phyloP scores from a whole-genome alignment of 2,888 invertebrate genomes.

The Drosophila mimetica region DNA sequence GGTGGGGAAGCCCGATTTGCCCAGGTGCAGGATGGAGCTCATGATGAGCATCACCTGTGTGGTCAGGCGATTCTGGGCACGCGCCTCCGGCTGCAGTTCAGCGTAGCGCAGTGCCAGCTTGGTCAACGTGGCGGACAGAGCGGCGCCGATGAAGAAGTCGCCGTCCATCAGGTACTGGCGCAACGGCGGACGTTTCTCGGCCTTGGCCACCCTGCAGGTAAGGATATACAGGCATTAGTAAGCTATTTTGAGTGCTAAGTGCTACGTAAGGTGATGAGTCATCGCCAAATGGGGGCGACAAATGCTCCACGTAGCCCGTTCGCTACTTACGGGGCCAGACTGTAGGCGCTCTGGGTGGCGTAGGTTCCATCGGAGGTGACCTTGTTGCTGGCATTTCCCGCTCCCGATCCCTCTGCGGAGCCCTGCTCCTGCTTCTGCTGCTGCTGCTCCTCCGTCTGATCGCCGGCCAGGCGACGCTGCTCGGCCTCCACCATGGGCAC shows the following conservation, averaged over 20 bases:
- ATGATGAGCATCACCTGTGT: slow-evolving; percentile 95
- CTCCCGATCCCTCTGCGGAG: slow-evolving; percentile 15
- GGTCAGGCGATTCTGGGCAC: slow-evolving; percentile 86
- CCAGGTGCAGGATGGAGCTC: slow-evolving; percentile 93
- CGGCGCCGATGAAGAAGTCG: slow-evolving; percentile 97
- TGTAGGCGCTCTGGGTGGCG: slow-evolving; percentile 98
- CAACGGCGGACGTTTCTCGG: slow-evolving; percentile 91
- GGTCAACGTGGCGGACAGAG: slow-evolving; percentile 94
- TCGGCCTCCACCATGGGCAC: slow-evolving; percentile 88
- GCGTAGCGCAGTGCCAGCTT: slow-evolving; percentile 93
- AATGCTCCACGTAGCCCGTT: background rate
- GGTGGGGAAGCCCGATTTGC: slow-evolving; percentile 89
- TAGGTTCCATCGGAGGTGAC: slow-evolving; percentile 99
- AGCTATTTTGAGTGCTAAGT: background rate
- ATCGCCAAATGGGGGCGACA: background rate
- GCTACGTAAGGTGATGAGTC: background rate
- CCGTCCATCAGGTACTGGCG: slow-evolving; percentile 96
- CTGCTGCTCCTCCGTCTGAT: slow-evolving; percentile 86
- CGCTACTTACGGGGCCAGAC: slow-evolving; percentile 88
- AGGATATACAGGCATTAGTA: background rate
- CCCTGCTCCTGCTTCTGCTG: slow-evolving; percentile 38
- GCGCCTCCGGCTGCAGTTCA: slow-evolving; percentile 83
- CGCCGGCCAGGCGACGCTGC: slow-evolving; percentile 90
- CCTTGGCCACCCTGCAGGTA: slow-evolving; percentile 85
- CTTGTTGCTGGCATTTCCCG: slow-evolving; percentile 76